Evolutionary conservation across 2,888 invertebrate genomes (phyloP).

Genomic region (Criorhina ranunculi): DNA sequence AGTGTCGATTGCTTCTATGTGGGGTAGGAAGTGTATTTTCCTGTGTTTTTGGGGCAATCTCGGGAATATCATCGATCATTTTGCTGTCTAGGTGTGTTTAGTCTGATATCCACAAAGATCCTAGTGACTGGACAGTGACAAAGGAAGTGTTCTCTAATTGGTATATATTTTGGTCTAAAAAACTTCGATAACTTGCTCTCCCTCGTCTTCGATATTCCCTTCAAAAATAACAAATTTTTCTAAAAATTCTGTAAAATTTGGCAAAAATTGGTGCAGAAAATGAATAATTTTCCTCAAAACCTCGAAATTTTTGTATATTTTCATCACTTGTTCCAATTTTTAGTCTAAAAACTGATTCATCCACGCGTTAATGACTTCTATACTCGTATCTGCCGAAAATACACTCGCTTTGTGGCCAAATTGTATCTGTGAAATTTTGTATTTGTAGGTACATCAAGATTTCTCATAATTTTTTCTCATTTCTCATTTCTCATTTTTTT

Average conservation of each 20-base stretch:
- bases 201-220: no score
- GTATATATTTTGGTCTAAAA: slow-evolving; percentile 36
- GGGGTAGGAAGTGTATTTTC: no score
- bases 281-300: slow-evolving; percentile 1
- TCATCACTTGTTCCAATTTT: slow-evolving; percentile 30
- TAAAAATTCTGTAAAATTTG: not conserved
- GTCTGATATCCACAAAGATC: no score
- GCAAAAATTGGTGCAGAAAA: not conserved
- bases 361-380: slow-evolving; percentile 30
- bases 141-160: not conserved
- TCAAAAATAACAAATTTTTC: not conserved
- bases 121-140: no score
- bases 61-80: no score
- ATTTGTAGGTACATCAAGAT: slow-evolving; percentile 1
- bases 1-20: no score
- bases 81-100: no score
- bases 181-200: no score
- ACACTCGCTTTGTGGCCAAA: slow-evolving; percentile 34
- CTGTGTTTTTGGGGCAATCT: no score
- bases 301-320: not conserved
- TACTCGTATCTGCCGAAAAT: slow-evolving; percentile 23
- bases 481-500: not conserved
- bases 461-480: slow-evolving; percentile 2
- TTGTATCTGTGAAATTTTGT: slow-evolving; percentile 38
- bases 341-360: slow-evolving; percentile 54